These are phyloP conservation scores for Meda fulgida DNA, from an alignment of 2,797 vertebrate genomes.

Conservation along the genomic window DNA sequence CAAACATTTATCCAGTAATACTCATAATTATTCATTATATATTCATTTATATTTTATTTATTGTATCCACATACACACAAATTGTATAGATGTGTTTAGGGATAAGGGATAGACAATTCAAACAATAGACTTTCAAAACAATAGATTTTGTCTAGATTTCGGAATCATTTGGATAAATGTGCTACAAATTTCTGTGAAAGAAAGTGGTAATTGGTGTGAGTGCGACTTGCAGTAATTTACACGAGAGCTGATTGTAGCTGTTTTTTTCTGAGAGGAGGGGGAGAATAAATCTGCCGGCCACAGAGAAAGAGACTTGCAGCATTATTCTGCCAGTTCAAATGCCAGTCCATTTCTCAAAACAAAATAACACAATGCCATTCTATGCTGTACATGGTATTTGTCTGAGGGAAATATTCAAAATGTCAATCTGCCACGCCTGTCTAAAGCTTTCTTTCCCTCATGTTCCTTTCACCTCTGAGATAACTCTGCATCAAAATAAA, in stretches of 20 bases:
- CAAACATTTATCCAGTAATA: neutral
- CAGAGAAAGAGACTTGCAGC: constrained; percentile 3
- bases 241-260: neutral
- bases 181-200: constrained; percentile 10
- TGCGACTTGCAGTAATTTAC: constrained; percentile 24
- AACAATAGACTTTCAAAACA: constrained; percentile 1
- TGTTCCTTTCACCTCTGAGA: neutral
- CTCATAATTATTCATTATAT: neutral
- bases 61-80: neutral
- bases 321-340: constrained; percentile 37
- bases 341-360: constrained; percentile 34
- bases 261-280: neutral
- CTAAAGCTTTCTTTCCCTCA: neutral
- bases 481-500: neutral
- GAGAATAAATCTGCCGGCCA: constrained; percentile 9
- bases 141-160: neutral
- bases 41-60: neutral
- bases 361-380: constrained; percentile 35
- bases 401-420: constrained; percentile 27
- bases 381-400: constrained; percentile 9
- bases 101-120: neutral
- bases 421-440: constrained; percentile 36
- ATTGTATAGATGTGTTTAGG: neutral
- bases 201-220: constrained; percentile 26
- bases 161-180: constrained; percentile 14